Evolutionary conservation across 1,140 invertebrate genomes (phyloP), one percentile per base, ranked within the genome.

Genomic region (Ceratoteleas bidentatus): DNA sequence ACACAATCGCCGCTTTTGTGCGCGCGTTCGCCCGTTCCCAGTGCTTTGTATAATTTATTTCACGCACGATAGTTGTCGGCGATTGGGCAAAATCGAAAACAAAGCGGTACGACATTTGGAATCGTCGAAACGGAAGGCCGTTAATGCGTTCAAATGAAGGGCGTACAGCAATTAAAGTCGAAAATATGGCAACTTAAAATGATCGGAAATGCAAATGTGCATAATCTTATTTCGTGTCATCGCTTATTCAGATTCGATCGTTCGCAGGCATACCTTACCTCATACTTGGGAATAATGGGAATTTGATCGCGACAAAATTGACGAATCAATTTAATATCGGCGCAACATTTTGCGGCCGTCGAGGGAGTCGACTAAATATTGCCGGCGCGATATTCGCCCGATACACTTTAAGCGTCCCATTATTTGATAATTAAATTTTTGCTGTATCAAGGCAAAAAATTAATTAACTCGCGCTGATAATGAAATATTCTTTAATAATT

Each of bases 401-500:
- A 7, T 6, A 3, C 13, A n/a, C 13, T 47, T 40, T 3, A 40
- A 40, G 11, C 45, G 45, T 13, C 45, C 13, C 45, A 24, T 58
- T 58, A 58, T 58, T 58, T 34, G 36, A 58, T 58, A 58, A 58
- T 43, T 40, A 58, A 43, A 43, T 38, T 57, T 38, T 47, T 47
- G 11, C 45, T 40, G 16, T 52, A 47, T 7, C 24, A 47, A 8
- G 14, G 14, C 16, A 62, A 62, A 61, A 61, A 61, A 47, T 62
- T 50, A 34, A 62, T 62, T 62, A 62, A 16, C 32, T 43, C n/a
- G 4, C 2, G 15, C 9, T 14, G 32, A 36, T 61, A 54, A 72
- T 61, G 50, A 56, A 62, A 61, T 54, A 54, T 40, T 53, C 33
- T 54, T 56, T 32, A 73, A 45, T 73, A 64, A 64, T 73, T 64